Conservation (phyloP, 2,888 invertebrate species). For the Cinara cedri region DNA sequence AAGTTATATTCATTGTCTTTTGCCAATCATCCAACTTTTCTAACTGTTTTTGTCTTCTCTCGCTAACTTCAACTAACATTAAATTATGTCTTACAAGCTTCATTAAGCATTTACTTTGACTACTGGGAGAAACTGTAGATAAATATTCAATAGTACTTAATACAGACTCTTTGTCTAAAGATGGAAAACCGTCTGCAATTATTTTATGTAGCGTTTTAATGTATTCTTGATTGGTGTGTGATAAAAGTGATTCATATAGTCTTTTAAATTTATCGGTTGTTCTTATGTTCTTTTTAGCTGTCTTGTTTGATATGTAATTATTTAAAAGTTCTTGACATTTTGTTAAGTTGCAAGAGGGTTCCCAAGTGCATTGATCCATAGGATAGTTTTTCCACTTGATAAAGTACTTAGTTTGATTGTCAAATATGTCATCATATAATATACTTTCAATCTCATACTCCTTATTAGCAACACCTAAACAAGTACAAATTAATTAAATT, state of each 20-base stretch:
- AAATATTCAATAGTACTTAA: constrained; percentile 32
- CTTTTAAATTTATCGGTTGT: constrained; percentile 54
- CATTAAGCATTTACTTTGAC: background rate
- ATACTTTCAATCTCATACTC: constrained; percentile 83
- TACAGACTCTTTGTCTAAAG: constrained; percentile 1
- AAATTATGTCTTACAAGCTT: constrained; percentile 30
- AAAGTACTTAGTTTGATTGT: constrained; percentile 67
- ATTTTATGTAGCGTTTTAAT: background rate
- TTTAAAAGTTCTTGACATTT: constrained; percentile 69
- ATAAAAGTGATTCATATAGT: constrained; percentile 53
- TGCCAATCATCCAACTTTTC: constrained; percentile 76
- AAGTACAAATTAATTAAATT: background rate
- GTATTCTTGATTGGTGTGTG: constrained; percentile 52
- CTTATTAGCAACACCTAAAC: constrained; percentile 31
- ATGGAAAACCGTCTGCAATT: background rate
- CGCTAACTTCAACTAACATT: constrained; percentile 53
- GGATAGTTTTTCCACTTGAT: constrained; percentile 89
- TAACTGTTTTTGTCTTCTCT: constrained; percentile 68
- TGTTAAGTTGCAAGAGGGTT: constrained; percentile 75
- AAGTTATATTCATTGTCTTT: constrained; percentile 72
- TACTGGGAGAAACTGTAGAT: background rate
- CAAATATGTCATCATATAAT: constrained; percentile 68
- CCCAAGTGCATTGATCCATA: constrained; percentile 80
- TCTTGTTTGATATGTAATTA: constrained; percentile 61
- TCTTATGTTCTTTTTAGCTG: constrained; percentile 48